These are phyloP conservation scores for Lasioglossum zephyrum DNA, from an alignment of 2,888 invertebrate genomes.

Conservation along the genomic window DNA sequence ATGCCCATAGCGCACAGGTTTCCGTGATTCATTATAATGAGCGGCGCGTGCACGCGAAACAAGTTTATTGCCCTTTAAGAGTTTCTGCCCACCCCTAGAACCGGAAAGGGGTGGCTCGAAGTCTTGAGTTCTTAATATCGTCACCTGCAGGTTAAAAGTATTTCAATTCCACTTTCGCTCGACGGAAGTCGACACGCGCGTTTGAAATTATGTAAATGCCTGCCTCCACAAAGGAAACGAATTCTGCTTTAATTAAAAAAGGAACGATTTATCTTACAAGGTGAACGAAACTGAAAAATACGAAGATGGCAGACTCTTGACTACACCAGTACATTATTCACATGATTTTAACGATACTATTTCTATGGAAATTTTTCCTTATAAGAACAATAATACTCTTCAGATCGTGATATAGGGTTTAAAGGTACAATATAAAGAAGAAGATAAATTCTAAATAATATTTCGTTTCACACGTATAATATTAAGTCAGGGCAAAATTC, in stretches of 20 bases:
- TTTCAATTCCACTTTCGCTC: constrained; percentile 54
- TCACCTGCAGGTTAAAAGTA: constrained; percentile 74
- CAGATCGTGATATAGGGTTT: not conserved
- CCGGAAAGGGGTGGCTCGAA: constrained; percentile 66
- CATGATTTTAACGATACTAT: not conserved
- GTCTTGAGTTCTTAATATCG: constrained; percentile 79
- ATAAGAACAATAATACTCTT: not conserved
- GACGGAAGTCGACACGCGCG: not conserved
- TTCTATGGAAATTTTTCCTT: not conserved
- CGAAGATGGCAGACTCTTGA: not conserved
- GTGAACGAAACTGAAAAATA: not conserved
- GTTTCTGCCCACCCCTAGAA: constrained; percentile 69
- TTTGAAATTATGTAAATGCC: constrained; percentile 22
- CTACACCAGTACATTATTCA: not conserved
- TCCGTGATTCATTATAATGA: constrained; percentile 75
- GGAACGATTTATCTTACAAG: not conserved
- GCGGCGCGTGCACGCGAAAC: constrained; percentile 78
- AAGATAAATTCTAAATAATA: too few species aligned
- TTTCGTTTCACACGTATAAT: too few species aligned
- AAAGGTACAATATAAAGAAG: too few species aligned
- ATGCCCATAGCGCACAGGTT: constrained; percentile 49
- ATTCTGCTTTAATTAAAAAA: not conserved
- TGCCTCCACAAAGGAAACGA: not conserved
- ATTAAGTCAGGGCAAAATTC: too few species aligned
- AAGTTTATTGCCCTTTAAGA: constrained; percentile 78